Evolutionary conservation across 2,888 invertebrate genomes (phyloP).

Genomic region (Troides oblongomaculatus): DNA sequence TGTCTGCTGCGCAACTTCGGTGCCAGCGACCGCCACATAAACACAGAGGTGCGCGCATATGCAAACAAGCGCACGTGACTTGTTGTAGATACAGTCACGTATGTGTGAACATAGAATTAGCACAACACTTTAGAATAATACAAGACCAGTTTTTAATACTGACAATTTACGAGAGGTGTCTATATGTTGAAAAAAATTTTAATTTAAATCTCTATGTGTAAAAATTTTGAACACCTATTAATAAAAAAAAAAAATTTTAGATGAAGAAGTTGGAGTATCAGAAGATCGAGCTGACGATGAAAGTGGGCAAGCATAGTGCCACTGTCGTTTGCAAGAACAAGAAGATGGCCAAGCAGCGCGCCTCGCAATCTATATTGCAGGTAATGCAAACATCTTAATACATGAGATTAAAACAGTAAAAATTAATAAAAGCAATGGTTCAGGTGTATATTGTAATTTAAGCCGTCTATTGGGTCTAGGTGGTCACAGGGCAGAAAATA

Average conservation of each 20-base stretch:
- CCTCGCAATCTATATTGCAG: slow-evolving; percentile 95
- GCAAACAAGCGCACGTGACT: not conserved
- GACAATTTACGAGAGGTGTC: too few relatives aligned
- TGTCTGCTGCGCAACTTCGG: slow-evolving; percentile 96
- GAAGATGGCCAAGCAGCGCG: slow-evolving; percentile 96
- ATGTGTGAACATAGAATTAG: not conserved
- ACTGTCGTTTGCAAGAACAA: slow-evolving; percentile 97
- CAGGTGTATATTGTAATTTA: too few relatives aligned
- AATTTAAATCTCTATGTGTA: too few relatives aligned
- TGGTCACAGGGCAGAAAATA: too few relatives aligned
- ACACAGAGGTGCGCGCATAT: slow-evolving; percentile 83
- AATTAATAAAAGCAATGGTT: too few relatives aligned
- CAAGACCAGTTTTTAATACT: too few relatives aligned
- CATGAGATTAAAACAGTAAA: too few relatives aligned
- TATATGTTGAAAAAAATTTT: too few relatives aligned
- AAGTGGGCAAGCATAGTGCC: slow-evolving; percentile 94
- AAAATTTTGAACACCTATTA: too few relatives aligned
- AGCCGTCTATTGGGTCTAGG: too few relatives aligned
- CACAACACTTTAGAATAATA: too few relatives aligned
- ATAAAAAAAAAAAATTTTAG: slow-evolving; percentile 39
- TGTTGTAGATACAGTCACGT: not conserved
- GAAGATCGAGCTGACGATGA: slow-evolving; percentile 96
- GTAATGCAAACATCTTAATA: slow-evolving; percentile 51
- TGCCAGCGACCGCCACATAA: slow-evolving; percentile 91
- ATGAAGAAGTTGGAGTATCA: slow-evolving; percentile 91